Conservation (phyloP, 2,888 invertebrate species). For the Resseliella maxima region DNA sequence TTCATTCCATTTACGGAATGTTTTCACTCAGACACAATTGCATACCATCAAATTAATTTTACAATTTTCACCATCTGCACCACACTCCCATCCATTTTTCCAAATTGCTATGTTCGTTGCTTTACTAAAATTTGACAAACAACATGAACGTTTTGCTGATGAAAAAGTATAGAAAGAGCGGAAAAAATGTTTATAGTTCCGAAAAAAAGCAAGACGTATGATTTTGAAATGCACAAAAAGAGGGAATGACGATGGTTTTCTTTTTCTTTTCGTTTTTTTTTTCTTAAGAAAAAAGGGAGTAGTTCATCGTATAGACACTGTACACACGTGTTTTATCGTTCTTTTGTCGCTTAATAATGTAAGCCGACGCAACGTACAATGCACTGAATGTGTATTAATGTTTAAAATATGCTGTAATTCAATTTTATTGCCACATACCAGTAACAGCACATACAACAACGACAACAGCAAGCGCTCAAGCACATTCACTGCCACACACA, state of each 20-base stretch:
- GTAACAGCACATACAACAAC: background rate
- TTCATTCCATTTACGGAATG: background rate
- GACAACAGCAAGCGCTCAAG: background rate
- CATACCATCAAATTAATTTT: slow-evolving; percentile 22
- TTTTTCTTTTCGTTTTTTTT: too few relatives aligned
- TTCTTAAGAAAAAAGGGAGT: background rate
- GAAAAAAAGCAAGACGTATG: background rate
- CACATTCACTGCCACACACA: too few relatives aligned
- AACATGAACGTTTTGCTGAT: background rate
- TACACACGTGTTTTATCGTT: slow-evolving; percentile 16
- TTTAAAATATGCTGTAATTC: slow-evolving; percentile 53
- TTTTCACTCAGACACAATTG: slow-evolving; percentile 9
- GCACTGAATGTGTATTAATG: slow-evolving; percentile 40
- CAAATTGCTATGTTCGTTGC: background rate
- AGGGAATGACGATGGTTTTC: background rate
- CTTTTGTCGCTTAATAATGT: slow-evolving; percentile 43
- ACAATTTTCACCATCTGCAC: background rate
- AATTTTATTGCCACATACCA: slow-evolving; percentile 18
- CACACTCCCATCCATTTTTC: background rate
- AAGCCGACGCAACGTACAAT: slow-evolving; percentile 19
- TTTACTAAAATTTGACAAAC: background rate
- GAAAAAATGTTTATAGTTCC: background rate
- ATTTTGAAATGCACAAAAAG: background rate
- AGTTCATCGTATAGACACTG: background rate
- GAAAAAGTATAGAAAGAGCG: too few relatives aligned